phyloP scores from a whole-genome alignment of 2,888 invertebrate genomes.

The Strigamia transsilvanica region DNA sequence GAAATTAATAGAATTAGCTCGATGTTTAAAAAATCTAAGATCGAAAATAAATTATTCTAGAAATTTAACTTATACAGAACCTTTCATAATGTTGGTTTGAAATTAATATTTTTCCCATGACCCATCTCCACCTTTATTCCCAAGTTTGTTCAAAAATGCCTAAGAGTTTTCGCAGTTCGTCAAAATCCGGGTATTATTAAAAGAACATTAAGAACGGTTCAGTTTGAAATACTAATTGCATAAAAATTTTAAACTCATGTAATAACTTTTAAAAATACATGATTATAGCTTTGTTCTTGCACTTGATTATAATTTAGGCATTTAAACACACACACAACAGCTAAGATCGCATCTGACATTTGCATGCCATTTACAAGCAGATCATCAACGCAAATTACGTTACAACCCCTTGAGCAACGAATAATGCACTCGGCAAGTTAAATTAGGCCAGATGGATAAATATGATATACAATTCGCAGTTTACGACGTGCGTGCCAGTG shows the following conservation, averaged over 20 bases:
- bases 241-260: constrained; percentile 36
- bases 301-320: constrained; percentile 45
- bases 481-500: constrained; percentile 21
- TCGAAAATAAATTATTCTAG: background rate
- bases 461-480: background rate
- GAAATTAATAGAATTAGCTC: background rate
- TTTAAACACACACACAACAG: constrained; percentile 18
- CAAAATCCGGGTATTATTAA: constrained; percentile 39
- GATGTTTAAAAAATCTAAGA: background rate
- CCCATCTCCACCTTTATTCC: background rate
- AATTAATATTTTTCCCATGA: background rate
- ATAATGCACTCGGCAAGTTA: constrained; percentile 6
- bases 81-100: constrained; percentile 1
- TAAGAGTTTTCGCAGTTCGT: constrained; percentile 32
- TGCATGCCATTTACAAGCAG: constrained; percentile 30
- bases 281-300: constrained; percentile 44
- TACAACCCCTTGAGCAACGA: constrained; percentile 17
- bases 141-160: background rate
- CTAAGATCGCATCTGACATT: constrained; percentile 47
- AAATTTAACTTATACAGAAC: background rate
- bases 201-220: background rate
- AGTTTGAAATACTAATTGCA: constrained; percentile 31
- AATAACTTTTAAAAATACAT: constrained; percentile 37
- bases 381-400: constrained; percentile 5
- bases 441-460: constrained; percentile 5